Base-by-base conservation (phyloP, 2,113 vertebrate genomes). In the Podarcis raffonei region DNA sequence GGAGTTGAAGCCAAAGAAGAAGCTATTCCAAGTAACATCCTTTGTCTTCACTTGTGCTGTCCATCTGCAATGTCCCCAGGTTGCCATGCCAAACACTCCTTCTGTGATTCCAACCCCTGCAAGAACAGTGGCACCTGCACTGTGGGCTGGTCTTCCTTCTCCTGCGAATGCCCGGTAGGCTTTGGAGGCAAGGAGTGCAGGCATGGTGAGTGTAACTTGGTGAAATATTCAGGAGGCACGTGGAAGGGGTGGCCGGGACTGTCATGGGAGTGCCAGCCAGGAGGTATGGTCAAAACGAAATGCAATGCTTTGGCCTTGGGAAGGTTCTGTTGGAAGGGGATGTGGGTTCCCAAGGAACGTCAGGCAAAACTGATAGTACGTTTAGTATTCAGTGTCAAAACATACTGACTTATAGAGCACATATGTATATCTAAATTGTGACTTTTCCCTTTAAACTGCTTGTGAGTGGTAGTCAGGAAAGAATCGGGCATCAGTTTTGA, bases 161-260 rank as follows among this genome's bases (percentile, higher is more conserved):
- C 97, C 93, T 99, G 99, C 48, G 98, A 98, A 94, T 99, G 99
- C 92, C 98, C 98, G 0, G 95, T 98, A 48, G 99, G 99, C 84
- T 99, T 98, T 0, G 99, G 99, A 90, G 99, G 99, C 89, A 99
- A 98, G 94, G 99, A 99, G 94, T 99, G 99, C 94, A 98, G 96
- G 83, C 98, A 98, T 16, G 96, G 99, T 99, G 95, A 99, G 98
- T 96, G 86, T 87, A 30, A 0, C 25, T 13, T 25, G 5, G 23
- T 84, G 62, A 77, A 88, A 68, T 57, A 27, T 42, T 23, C 65
- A 66, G 16, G 48, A 57, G 42, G 37, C 25, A 66, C 32, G 15
- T 37, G 11, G 22, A 30, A 68, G 30, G 20, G 13, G 3, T 35
- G 4, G 8, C 18, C 35, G 53, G 59, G 62, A 5, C n/a, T 77